Base-by-base conservation (phyloP, 2,888 invertebrate species). In the Leucophora obtusa region DNA sequence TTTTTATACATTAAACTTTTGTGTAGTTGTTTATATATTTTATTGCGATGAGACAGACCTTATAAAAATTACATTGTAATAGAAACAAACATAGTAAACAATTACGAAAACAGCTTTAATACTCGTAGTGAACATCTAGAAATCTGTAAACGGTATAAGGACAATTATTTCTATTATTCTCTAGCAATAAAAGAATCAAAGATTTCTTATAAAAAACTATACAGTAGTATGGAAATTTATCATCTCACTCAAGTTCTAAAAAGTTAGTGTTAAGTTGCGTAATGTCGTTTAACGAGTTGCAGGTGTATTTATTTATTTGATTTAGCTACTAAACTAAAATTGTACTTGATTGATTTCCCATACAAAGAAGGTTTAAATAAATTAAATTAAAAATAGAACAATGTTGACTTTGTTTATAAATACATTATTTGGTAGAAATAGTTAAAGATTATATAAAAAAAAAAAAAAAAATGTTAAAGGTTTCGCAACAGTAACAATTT, bases 311-410 rank as follows among this genome's bases (percentile, higher is more conserved):
- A 6, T 53, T 15, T 54, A 14, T 24, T n/a, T n/a, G n/a, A n/a
- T n/a, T n/a, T 56, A n/a, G n/a, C 17, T 33, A 17, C 59, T 35
- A 47, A n/a, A 47, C 43, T 18, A 53, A 53, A 17, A 18, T 6
- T 28, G 3, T 6, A 28, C 28, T 28, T 28, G 7, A 60, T 43
- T 60, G 60, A 60, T 60, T 60, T 60, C 11, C 60, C 38, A 59
- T 59, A 35, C 38, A 59, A 11, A 35, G 35, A 59, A 59, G 38
- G 38, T 59, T 35, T 38, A n/a, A n/a, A n/a, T 47, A 47, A 47
- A 47, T 47, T n/a, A 14, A 47, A 47, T 47, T 47, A 47, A 17
- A 28, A 51, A 51, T 9, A 51, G 51, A 11, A 21, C 3, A 53
- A 21, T 8, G 21, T 38, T 28, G 28, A 28, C 60, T 60, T 14